Evolutionary conservation across 1,140 invertebrate species (phyloP).

Genomic region (Cotesia glomerata): DNA sequence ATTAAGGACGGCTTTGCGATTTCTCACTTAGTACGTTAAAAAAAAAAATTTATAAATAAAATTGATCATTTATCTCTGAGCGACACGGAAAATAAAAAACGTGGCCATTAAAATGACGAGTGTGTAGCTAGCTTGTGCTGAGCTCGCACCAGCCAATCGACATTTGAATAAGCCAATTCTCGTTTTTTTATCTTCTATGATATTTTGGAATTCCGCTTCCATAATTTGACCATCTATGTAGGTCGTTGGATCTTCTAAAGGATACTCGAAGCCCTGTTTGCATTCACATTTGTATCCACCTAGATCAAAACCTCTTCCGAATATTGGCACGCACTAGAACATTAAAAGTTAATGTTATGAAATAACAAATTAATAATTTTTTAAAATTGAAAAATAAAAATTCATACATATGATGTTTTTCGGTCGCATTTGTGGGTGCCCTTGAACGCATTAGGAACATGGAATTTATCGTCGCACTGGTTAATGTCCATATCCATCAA

Average conservation of each 20-base stretch:
- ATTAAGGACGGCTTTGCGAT: background rate
- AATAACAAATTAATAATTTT: constrained; percentile 30
- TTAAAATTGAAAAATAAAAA: constrained; percentile 20
- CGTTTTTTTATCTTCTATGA: constrained; percentile 79
- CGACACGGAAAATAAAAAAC: constrained; percentile 38
- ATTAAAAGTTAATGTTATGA: constrained; percentile 46
- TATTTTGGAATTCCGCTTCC: constrained; percentile 91
- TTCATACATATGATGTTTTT: constrained; percentile 88
- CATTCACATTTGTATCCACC: constrained; percentile 99
- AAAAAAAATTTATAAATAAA: background rate
- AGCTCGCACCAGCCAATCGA: constrained; percentile 81
- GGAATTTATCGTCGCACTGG: constrained; percentile 91
- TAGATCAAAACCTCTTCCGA: constrained; percentile 86
- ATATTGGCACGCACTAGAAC: constrained; percentile 90
- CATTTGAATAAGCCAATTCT: constrained; percentile 91
- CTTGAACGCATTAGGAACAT: constrained; percentile 93
- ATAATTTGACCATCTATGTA: constrained; percentile 96
- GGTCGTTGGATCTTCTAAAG: constrained; percentile 91
- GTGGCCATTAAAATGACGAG: constrained; percentile 50
- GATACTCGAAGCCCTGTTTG: constrained; percentile 96
- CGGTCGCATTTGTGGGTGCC: constrained; percentile 93
- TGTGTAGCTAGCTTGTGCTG: constrained; percentile 63
- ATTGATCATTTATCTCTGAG: constrained; percentile 40
- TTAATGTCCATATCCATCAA: constrained; percentile 91
- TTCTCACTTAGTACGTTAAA: background rate